Evolutionary conservation across 2,113 vertebrate species (phyloP), one percentile per base, ranked within the genome.

Genomic region (Poeciliopsis occidentalis): DNA sequence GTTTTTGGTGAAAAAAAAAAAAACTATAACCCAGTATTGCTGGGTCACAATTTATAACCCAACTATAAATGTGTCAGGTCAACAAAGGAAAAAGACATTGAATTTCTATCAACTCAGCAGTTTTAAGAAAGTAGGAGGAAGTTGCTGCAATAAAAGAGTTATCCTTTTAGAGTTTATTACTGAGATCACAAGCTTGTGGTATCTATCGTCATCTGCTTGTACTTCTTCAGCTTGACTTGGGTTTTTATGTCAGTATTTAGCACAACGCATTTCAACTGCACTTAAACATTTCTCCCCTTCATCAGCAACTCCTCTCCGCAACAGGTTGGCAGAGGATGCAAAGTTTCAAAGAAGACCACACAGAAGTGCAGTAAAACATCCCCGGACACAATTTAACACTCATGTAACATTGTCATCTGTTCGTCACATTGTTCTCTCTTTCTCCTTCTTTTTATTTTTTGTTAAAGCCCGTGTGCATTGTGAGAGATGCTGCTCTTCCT

Each of bases 311-410:
- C 71, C 66, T 41, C 41, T 54, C 39, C 30, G 30, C 62, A 30
- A 79, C 88, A 93, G 88, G 90, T 91, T 88, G 60, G 60, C 87
- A 78, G 76, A 88, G 62, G 89, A 87, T 26, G 37, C 72, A 57
- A 76, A 80, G 57, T 71, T 81, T 54, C 32, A 60, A 76, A 88
- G 79, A 77, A 60, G 85, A 86, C 81, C 85, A 87, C 89, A 91
- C 78, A 89, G 76, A 74, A 37, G 47, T 32, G 47, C 57, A 64
- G 29, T 61, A 34, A 84, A 84, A 85, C 70, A 19, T 68, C 73
- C 32, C 66, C 63, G 67, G 57, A 78, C 70, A 78, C 32, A 29
- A 31, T 67, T 81, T 67, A 32, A 75, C 74, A 69, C 71, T 32
- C 67, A 60, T 51, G 72, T 76, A 74, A 74, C 62, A 67, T 32